Conservation (phyloP, 2,888 invertebrate species). For the Drosophila putrida region DNA sequence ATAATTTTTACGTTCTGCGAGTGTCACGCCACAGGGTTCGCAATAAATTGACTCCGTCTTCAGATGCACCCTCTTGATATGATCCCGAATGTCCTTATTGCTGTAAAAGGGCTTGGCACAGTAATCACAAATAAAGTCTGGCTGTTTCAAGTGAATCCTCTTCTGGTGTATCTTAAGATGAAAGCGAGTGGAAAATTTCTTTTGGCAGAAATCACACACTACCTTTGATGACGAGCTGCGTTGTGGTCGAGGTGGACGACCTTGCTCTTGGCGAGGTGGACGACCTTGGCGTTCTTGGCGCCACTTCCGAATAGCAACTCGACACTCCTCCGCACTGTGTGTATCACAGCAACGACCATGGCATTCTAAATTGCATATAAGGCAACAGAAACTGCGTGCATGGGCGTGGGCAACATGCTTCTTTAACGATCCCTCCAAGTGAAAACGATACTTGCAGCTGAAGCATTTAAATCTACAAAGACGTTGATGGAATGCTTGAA, state of each 20-base stretch:
- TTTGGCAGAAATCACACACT: slow-evolving; percentile 24
- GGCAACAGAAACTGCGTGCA: slow-evolving; percentile 26
- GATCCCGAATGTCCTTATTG: slow-evolving; percentile 24
- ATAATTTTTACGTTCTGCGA: slow-evolving; percentile 43
- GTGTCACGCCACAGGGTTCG: slow-evolving; percentile 30
- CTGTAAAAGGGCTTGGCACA: slow-evolving; percentile 43
- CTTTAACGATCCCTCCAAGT: slow-evolving; percentile 17
- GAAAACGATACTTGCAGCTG: slow-evolving; percentile 32
- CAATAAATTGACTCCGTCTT: slow-evolving; percentile 15
- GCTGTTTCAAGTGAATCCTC: slow-evolving; percentile 31
- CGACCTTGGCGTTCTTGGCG: slow-evolving; percentile 12
- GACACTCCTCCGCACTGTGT: slow-evolving; percentile 30
- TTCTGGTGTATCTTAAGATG: slow-evolving; percentile 30
- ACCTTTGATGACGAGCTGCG: neutral
- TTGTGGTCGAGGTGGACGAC: neutral
- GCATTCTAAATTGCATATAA: slow-evolving; percentile 31
- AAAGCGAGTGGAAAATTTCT: slow-evolving; percentile 2
- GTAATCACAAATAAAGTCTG: slow-evolving; percentile 43
- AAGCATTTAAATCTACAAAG: slow-evolving; percentile 29
- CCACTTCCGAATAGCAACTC: slow-evolving; percentile 15
- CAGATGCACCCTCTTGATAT: slow-evolving; percentile 36
- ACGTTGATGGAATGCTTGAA: neutral
- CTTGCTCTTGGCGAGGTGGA: slow-evolving; percentile 8
- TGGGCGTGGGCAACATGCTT: slow-evolving; percentile 22
- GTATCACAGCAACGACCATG: slow-evolving; percentile 29